A percentile compares a stretch with the other conserved stretches of the same genome.
These are phyloP conservation scores for Megalurothrips usitatus DNA, from an alignment of 2,888 invertebrate species.

Conservation along the genomic window DNA sequence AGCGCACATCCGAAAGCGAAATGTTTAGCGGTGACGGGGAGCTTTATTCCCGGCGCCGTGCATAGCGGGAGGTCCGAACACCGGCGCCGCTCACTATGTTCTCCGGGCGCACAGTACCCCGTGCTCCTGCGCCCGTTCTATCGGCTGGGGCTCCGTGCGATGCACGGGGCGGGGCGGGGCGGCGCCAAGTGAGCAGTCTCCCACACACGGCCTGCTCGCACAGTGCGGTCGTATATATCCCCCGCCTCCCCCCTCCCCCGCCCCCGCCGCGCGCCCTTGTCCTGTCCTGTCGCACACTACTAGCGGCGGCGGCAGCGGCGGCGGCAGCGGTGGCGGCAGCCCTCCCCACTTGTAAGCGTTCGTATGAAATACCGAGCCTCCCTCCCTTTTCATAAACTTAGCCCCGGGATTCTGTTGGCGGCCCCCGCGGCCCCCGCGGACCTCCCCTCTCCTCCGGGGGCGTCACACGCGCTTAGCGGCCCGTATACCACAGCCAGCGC, in stretches of 20 bases:
- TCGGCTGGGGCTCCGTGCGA: too few species aligned
- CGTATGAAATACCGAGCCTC: slow-evolving; percentile 3
- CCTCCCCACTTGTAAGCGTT: neutral
- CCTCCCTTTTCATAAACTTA: slow-evolving; percentile 10
- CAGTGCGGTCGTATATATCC: slow-evolving; percentile 5
- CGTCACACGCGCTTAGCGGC: neutral
- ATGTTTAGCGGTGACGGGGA: too few species aligned
- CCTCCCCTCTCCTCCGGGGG: neutral
- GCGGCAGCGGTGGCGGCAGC: neutral
- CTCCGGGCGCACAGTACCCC: too few species aligned
- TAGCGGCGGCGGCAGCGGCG: neutral
- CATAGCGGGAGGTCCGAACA: too few species aligned
- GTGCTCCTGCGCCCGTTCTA: too few species aligned
- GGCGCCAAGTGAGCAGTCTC: neutral
- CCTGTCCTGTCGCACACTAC: neutral
- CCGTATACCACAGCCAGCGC: neutral
- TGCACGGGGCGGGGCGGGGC: too few species aligned
- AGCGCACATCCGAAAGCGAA: too few species aligned
- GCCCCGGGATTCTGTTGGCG: slow-evolving; percentile 6
- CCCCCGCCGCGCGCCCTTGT: neutral
- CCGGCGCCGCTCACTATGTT: too few species aligned
- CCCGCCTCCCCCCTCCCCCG: neutral
- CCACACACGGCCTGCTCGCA: neutral
- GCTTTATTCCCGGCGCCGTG: too few species aligned
- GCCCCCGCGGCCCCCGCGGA: neutral